Evolutionary conservation across 2,113 vertebrate species (phyloP), one percentile per base, ranked within the genome.

Genomic region (Clarias macrocephalus): DNA sequence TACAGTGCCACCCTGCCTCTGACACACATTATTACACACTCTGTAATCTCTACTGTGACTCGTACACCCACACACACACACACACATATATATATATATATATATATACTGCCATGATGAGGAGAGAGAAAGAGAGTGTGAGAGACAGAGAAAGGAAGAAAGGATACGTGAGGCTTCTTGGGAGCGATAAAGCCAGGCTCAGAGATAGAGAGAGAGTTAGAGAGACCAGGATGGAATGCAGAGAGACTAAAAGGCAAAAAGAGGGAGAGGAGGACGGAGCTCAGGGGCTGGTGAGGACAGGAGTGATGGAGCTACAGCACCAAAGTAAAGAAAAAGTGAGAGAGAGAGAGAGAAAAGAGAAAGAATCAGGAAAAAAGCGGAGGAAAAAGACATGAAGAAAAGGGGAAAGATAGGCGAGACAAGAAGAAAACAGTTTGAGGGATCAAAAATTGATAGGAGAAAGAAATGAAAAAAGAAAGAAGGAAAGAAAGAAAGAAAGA

Each of bases 1-100:
- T 92, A 91, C 89, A 89, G 66, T 89, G 89, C 88, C 91, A 91
- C 90, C 89, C 88, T 89, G 88, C 85, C 88, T 91, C 88, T 90
- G 86, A 92, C 92, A 92, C 90, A 89, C 91, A 91, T 91, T 92
- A 91, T 91, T 90, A 91, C 87, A 87, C 83, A 88, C 90, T 87
- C 92, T 92, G 90, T 92, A 92, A 92, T 91, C 91, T 91, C 85
- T 82, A 87, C 88, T 79, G 90, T 85, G 88, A 90, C 91, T 91
- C 90, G 85, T 83, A 83, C 88, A 87, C 87, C 75, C 86, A 88
- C 90, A 86, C 82, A 85, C 86, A 80, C 79, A 62, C 79, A 62
- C 52, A 79, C 76, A 54, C 48, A 72, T 33, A 42, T 33, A 73
- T 33, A 42, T 42, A 42, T 42, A 30, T 13, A 70, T 28, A 30